Evolutionary conservation across 1,140 invertebrate species (phyloP).

Genomic region (Orussus abietinus): DNA sequence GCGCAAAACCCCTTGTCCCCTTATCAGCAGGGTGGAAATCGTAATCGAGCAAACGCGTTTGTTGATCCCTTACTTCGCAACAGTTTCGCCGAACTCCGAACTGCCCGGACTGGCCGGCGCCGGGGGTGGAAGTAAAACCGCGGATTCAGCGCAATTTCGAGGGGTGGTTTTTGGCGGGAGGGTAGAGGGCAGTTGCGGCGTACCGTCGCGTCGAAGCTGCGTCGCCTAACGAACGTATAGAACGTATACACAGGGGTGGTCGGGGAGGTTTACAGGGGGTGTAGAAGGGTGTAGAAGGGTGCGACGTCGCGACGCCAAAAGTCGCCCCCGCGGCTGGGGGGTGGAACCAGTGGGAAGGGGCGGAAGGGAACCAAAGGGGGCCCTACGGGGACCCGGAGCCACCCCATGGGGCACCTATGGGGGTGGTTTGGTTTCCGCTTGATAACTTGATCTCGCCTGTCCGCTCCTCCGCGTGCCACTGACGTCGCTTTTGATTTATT

Average conservation of each 20-base stretch:
- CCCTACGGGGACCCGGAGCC: slow-evolving; percentile 9
- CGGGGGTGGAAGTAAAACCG: slow-evolving; percentile 7
- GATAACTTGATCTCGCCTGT: slow-evolving; percentile 40
- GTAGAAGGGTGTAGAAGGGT: too few relatives aligned
- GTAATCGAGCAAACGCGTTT: too few relatives aligned
- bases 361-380: slow-evolving; percentile 9
- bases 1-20: too few relatives aligned
- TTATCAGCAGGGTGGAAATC: too few relatives aligned
- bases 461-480: slow-evolving; percentile 33
- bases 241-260: slow-evolving; percentile 6
- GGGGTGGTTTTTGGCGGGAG: too few relatives aligned
- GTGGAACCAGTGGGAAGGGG: not conserved
- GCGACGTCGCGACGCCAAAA: not conserved
- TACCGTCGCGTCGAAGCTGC: slow-evolving; percentile 9
- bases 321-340: not conserved
- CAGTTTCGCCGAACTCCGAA: too few relatives aligned
- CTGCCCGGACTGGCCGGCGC: not conserved
- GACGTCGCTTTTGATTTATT: slow-evolving; percentile 39
- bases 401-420: slow-evolving; percentile 12
- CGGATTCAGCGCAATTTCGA: slow-evolving; percentile 20
- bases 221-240: slow-evolving; percentile 19
- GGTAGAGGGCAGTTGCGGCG: too few relatives aligned
- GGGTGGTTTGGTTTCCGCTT: slow-evolving; percentile 25
- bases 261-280: too few relatives aligned
- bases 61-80: too few relatives aligned